Base-by-base conservation (phyloP, 2,888 invertebrate genomes). In the Emmelina monodactyla region DNA sequence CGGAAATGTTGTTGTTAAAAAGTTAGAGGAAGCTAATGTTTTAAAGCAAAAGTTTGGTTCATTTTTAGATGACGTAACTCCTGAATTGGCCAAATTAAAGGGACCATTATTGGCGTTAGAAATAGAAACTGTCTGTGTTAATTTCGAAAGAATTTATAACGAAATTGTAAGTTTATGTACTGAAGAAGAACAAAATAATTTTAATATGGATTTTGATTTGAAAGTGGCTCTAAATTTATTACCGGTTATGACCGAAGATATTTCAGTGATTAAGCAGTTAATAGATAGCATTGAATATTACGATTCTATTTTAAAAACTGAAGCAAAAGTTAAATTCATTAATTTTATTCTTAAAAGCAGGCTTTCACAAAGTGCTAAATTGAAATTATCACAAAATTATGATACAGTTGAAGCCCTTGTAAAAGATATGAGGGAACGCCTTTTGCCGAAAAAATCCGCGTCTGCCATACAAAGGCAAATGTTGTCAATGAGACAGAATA, bases 241-340 rank as follows among this genome's bases (percentile, higher is more conserved):
- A 9, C 40, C 37, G 2, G 33, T 37, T 10, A 32, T 34, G 35
- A 30, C 34, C 12, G 35, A 37, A 25, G 28, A 31, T 19, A 33
- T 37, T 7, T 13, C 10, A 1, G 22, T 11, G 16, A 37, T 32
- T 9, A 35, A 32, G 14, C 31, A 36, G 16, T 33, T 39, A 13
- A 39, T 38, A 13, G 31, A 33, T 5, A 16, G n/a, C 13, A 41
- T 41, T 15, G 37, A 41, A 22, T 38, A 35, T 25, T 37, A 41
- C 22, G 15, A 16, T 11, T 31, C 38, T n/a, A 31, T 22, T 1
- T 28, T 29, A 2, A 32, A 35, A 14, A 10, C 14, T 10, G 34
- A 33, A 2, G 33, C 16, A 7, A 19, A 38, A 9, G 30, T 9
- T 10, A 29, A 34, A n/a, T 34, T 37, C 13, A 35, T 38, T 12